Conservation (phyloP, 1,140 invertebrate genomes). For the Apis florea region DNA sequence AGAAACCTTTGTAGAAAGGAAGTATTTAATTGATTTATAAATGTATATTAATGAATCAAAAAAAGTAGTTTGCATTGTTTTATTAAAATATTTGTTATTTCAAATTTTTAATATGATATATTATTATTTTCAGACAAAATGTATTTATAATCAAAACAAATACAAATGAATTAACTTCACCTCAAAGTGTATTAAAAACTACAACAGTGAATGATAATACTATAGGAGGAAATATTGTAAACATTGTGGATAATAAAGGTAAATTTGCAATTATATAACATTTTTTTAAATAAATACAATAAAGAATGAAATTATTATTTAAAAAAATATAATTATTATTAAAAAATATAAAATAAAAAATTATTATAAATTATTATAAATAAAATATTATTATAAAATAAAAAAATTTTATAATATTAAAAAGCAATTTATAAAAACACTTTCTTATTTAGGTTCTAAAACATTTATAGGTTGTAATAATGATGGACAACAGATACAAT, state of each 20-base stretch:
- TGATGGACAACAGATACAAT: slow-evolving; percentile 71
- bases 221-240: slow-evolving; percentile 67
- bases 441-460: slow-evolving; percentile 45
- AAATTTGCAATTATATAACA: slow-evolving; percentile 20
- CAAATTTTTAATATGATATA: slow-evolving; percentile 17
- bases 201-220: slow-evolving; percentile 67
- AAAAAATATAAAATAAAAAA: too few species aligned
- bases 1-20: neutral
- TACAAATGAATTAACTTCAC: slow-evolving; percentile 65
- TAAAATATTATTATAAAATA: neutral
- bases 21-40: neutral
- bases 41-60: neutral
- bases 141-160: slow-evolving; percentile 77
- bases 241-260: slow-evolving; percentile 69
- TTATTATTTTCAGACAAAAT: slow-evolving; percentile 73
- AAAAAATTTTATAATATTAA: slow-evolving; percentile 4
- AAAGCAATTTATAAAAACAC: neutral
- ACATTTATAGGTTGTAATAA: slow-evolving; percentile 52
- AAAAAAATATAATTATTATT: too few species aligned
- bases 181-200: slow-evolving; percentile 66
- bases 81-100: neutral
- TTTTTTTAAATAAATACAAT: neutral
- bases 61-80: neutral
- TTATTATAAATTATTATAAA: neutral
- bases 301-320: too few species aligned